Percentiles rank a stretch among this genome's conserved stretches.
Conservation (phyloP, 2,888 invertebrate genomes). For the Drosophila seclusa region DNA sequence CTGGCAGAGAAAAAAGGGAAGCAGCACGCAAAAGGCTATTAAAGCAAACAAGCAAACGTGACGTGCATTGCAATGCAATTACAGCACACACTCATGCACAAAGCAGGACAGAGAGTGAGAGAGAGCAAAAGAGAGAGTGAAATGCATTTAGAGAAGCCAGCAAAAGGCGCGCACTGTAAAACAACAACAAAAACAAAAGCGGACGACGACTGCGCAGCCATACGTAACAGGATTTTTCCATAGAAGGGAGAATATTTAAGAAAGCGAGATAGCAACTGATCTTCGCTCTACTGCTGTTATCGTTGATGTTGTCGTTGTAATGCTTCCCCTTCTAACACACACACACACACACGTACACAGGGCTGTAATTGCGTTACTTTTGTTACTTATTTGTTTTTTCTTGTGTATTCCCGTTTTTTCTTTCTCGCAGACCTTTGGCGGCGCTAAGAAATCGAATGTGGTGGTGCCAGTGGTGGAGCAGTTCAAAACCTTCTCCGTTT, state of each 20-base stretch:
- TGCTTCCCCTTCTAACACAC: constrained; percentile 23
- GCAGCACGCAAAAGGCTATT: constrained; percentile 25
- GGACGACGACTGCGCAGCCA: constrained; percentile 23
- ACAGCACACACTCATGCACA: constrained; percentile 24
- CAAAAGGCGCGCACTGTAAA: constrained; percentile 61
- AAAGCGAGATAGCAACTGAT: constrained; percentile 31
- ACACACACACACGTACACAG: constrained; percentile 12
- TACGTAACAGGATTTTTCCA: constrained; percentile 61
- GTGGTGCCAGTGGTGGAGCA: constrained; percentile 88
- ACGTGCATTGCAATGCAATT: constrained; percentile 48
- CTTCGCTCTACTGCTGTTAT: constrained; percentile 21
- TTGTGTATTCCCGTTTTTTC: constrained; percentile 3
- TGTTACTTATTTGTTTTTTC: constrained; percentile 18
- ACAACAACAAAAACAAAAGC: constrained; percentile 33
- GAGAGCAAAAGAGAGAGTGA: constrained; percentile 20
- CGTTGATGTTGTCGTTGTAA: constrained; percentile 19
- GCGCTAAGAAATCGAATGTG: constrained; percentile 80
- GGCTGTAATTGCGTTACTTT: constrained; percentile 15
- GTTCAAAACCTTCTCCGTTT: constrained; percentile 91
- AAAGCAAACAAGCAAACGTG: constrained; percentile 37
- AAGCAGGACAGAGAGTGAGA: neutral
- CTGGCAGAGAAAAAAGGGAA: constrained; percentile 28
- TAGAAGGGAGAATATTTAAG: constrained; percentile 13
- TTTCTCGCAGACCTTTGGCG: constrained; percentile 68
- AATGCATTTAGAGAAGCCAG: constrained; percentile 51